Base-by-base conservation (phyloP, 2,797 vertebrate genomes). In the Molossus molossus region DNA sequence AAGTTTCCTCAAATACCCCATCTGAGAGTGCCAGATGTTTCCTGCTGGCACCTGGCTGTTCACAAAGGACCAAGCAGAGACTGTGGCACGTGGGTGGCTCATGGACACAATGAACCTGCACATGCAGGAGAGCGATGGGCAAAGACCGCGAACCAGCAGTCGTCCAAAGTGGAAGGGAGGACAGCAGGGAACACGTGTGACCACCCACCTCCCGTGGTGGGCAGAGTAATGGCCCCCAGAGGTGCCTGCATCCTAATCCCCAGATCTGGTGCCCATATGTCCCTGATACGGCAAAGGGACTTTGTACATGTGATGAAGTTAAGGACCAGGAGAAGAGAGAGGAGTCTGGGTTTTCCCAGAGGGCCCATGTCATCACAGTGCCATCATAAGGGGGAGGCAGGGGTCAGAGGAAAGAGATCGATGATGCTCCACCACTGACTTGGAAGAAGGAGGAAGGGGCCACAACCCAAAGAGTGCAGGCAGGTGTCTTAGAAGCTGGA, bases 111-210 rank as follows among this genome's bases (percentile, higher is more conserved):
- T 3, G 40, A 11, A 5, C 20, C 0, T 13, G 6, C 8, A 5
- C 1, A 1, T 1, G 1, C 9, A 0, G 20, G 0, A 20, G 37
- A 23, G 27, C 29, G 48, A 20, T 0, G 0, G 14, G 17, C 53
- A 4, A 10, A 40, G 57, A 33, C n/a, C 0, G 18, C 17, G 7
- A 18, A 1, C 60, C 23, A 1, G 14, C 14, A 5, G 1, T 3
- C 5, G 11, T 9, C 29, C 13, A 0, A 4, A 18, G 33, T 1
- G 8, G 57, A 25, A 33, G 27, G 50, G 57, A 9, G 7, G 5
- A 9, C 0, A 0, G 33, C 15, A 5, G 9, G 4, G 29, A n/a
- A 13, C 79, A 21, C 1, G 15, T 0, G 0, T 29, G 64, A 23
- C 13, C 20, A 1, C 9, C 21, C 5, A 0, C 70, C 70, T 37